Percentiles rank a stretch among this genome's conserved stretches.
Evolutionary conservation across 2,113 vertebrate genomes (phyloP).

Genomic region (Eptatretus burgeri): DNA sequence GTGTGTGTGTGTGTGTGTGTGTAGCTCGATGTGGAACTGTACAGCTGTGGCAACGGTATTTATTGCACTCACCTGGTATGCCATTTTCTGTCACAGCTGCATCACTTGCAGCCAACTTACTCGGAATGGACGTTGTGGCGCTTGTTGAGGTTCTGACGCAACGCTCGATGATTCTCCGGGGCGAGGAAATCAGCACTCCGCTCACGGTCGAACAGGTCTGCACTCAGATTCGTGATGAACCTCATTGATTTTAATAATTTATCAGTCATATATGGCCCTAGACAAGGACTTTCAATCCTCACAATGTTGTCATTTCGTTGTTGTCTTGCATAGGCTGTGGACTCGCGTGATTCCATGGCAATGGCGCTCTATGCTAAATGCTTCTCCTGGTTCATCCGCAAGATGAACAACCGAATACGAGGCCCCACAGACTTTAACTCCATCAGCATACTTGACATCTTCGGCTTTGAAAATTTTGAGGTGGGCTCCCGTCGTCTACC

Average conservation of each 20-base stretch:
- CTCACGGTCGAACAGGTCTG: constrained; percentile 65
- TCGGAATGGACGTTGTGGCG: constrained; percentile 52
- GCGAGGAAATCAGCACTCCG: constrained; percentile 82
- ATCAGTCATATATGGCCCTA: too few species aligned
- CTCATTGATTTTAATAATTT: too few species aligned
- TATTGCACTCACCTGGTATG: neutral
- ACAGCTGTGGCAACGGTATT: constrained; percentile 5
- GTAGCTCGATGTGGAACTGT: neutral
- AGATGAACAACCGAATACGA: constrained; percentile 55
- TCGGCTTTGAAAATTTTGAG: constrained; percentile 96
- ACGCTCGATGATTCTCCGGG: constrained; percentile 81
- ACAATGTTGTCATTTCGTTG: too few species aligned
- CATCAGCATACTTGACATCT: constrained; percentile 82
- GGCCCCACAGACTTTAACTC: constrained; percentile 64
- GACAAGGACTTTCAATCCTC: too few species aligned
- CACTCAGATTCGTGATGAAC: too few species aligned
- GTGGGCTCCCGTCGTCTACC: constrained; percentile 14
- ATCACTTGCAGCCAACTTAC: constrained; percentile 39
- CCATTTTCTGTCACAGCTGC: constrained; percentile 24
- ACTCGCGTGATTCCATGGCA: constrained; percentile 79
- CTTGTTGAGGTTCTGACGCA: constrained; percentile 66
- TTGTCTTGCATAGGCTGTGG: constrained; percentile 29
- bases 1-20: neutral
- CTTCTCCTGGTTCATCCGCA: constrained; percentile 73
- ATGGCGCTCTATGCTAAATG: constrained; percentile 95